phyloP scores from a whole-genome alignment of 2,888 invertebrate species.

The Meiosimyza platycephala region DNA sequence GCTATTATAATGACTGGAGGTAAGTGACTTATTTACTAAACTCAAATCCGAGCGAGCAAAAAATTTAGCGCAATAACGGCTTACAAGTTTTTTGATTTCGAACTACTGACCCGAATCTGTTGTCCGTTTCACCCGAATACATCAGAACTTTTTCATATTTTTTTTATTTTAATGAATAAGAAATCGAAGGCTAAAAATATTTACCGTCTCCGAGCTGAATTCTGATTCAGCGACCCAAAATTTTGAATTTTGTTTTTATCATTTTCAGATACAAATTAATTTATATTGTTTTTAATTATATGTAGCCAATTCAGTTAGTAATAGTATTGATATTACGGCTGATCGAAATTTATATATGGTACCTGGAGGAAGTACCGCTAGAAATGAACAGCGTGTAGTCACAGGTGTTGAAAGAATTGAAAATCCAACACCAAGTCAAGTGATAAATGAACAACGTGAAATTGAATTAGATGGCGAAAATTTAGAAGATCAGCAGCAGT shows the following conservation, averaged over 20 bases:
- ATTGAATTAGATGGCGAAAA: conserved; percentile 74
- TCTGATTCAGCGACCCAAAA: too few species aligned
- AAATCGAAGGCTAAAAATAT: too few species aligned
- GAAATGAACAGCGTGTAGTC: conserved; percentile 68
- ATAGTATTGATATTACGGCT: conserved; percentile 51
- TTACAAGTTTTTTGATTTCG: too few species aligned
- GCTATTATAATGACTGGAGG: conserved; percentile 32
- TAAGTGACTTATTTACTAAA: conserved; percentile 1
- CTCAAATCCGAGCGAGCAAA: not conserved
- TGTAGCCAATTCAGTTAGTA: conserved; percentile 23
- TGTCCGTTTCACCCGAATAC: too few species aligned
- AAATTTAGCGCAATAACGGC: too few species aligned
- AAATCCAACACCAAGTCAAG: conserved; percentile 45
- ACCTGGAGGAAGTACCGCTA: conserved; percentile 58
- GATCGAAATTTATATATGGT: conserved; percentile 61
- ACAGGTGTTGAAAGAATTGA: conserved; percentile 70
- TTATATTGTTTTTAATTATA: too few species aligned
- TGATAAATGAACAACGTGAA: conserved; percentile 68
- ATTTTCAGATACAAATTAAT: too few species aligned
- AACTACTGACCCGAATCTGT: too few species aligned
- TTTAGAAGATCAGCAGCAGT: conserved; percentile 61
- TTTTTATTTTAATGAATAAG: too few species aligned
- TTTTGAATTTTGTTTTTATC: too few species aligned
- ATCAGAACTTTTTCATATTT: too few species aligned
- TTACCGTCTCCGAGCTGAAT: too few species aligned